Percentiles rank a stretch among this genome's conserved stretches.
Evolutionary conservation across 2,888 invertebrate species (phyloP).

Genomic region (Pyrrhia umbra): DNA sequence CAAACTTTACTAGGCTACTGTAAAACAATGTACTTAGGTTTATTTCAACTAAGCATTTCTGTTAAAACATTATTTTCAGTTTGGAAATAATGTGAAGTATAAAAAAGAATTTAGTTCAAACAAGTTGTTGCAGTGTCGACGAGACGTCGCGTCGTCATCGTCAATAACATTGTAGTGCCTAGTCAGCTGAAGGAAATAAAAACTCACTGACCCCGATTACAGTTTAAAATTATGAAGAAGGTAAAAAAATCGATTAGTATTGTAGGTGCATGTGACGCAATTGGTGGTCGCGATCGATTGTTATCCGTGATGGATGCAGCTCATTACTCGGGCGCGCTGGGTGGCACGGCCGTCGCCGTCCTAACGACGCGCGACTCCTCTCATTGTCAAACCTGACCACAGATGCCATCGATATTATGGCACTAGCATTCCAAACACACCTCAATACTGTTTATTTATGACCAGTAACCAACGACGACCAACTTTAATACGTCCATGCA

Average conservation of each 20-base stretch:
- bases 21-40: too few relatives aligned
- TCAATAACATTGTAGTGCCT: background rate
- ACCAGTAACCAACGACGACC: slow-evolving; percentile 72
- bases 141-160: too few relatives aligned
- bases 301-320: slow-evolving; percentile 84
- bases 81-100: background rate
- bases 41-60: too few relatives aligned
- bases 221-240: slow-evolving; percentile 12
- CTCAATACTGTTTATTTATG: slow-evolving; percentile 88
- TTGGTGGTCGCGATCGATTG: slow-evolving; percentile 76
- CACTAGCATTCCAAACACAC: slow-evolving; percentile 80
- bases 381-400: slow-evolving; percentile 80
- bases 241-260: slow-evolving; percentile 48
- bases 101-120: background rate
- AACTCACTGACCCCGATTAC: slow-evolving; percentile 6
- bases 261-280: slow-evolving; percentile 62
- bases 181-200: background rate
- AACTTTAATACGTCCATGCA: slow-evolving; percentile 68
- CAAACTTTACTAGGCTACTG: too few relatives aligned
- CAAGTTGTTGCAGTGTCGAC: background rate
- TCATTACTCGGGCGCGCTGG: slow-evolving; percentile 83
- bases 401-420: slow-evolving; percentile 83
- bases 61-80: background rate
- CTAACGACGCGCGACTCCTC: slow-evolving; percentile 74
- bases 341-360: slow-evolving; percentile 73